Base-by-base conservation (phyloP, 2,797 vertebrate genomes). In the Presbytis comata region DNA sequence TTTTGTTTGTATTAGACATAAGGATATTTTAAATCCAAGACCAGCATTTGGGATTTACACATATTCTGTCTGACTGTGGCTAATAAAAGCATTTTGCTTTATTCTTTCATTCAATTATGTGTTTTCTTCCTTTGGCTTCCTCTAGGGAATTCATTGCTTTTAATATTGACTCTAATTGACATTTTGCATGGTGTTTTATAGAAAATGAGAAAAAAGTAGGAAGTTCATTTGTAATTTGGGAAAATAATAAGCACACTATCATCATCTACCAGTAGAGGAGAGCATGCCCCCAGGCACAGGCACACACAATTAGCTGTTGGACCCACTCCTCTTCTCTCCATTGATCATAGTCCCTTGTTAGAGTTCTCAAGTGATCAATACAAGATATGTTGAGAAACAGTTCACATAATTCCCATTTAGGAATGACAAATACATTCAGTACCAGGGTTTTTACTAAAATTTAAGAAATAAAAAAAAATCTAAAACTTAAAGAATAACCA, bases 61-160 rank as follows among this genome's bases (percentile, higher is more conserved):
- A 67, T 46, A 93, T 89, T 92, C 53, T 92, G 9, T 95, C 70
- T 96, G 90, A 61, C 55, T 39, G 26, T 61, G 26, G 28, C 28
- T 95, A 96, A 88, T 96, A 90, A 95, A 98, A 92, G 75, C 87
- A 85, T 92, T 97, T 92, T 95, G 81, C 75, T 88, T 93, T 94
- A 67, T 93, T 85, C 78, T 97, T 93, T 96, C 36, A 96, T 96
- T 96, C 96, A 97, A 96, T 98, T 97, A 79, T 67, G 44, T 92
- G 33, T 91, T 95, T 97, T 97, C 48, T 84, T 89, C 36, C n/a
- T 95, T 96, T 92, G n/a, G 30, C 91, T 89, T 96, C 78, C 96
- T 97, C 90, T 75, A 74, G 88, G 50, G 89, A 96, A 93, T 90
- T 57, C 19, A 26, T 74, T 97, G 83, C 41, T 93, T 96, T 82